phyloP scores from a whole-genome alignment of 2,888 invertebrate genomes.

The Criorhina ranunculi region DNA sequence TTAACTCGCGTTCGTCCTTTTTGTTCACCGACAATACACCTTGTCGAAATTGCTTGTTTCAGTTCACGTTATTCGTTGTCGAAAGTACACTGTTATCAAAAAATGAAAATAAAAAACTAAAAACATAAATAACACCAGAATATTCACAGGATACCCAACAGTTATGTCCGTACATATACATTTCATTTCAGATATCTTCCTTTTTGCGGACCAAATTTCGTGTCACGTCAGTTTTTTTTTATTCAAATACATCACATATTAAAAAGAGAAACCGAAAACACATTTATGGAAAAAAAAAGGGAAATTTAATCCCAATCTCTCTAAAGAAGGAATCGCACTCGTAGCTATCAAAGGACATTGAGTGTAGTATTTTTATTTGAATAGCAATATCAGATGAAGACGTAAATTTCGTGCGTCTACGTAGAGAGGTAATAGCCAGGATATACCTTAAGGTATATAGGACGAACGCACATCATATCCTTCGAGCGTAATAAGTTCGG shows the following conservation, averaged over 20 bases:
- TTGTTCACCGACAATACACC: conserved; percentile 15
- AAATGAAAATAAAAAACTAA: conserved; percentile 15
- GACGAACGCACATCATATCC: conserved; percentile 52
- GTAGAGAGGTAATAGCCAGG: conserved; percentile 51
- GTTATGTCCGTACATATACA: conserved; percentile 36
- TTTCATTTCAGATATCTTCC: conserved; percentile 43
- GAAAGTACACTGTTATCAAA: not conserved
- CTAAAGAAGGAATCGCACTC: conserved; percentile 36
- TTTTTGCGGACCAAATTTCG: conserved; percentile 52
- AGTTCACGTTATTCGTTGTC: conserved; percentile 35
- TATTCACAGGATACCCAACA: conserved; percentile 39
- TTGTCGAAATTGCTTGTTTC: conserved; percentile 23
- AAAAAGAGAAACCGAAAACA: conserved; percentile 21
- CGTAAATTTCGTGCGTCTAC: conserved; percentile 47
- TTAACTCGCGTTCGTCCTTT: not conserved
- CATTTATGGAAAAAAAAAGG: conserved; percentile 7
- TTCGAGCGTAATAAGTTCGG: conserved; percentile 68
- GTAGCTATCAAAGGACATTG: conserved; percentile 47
- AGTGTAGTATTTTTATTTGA: conserved; percentile 68
- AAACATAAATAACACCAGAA: conserved; percentile 53
- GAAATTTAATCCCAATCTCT: conserved; percentile 45
- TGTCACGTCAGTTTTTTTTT: conserved; percentile 27
- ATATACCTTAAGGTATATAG: conserved; percentile 55
- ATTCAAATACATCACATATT: conserved; percentile 23
- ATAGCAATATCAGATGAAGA: conserved; percentile 64